Base-by-base conservation (phyloP, 2,113 vertebrate genomes). In the Erythrocebus patas region DNA sequence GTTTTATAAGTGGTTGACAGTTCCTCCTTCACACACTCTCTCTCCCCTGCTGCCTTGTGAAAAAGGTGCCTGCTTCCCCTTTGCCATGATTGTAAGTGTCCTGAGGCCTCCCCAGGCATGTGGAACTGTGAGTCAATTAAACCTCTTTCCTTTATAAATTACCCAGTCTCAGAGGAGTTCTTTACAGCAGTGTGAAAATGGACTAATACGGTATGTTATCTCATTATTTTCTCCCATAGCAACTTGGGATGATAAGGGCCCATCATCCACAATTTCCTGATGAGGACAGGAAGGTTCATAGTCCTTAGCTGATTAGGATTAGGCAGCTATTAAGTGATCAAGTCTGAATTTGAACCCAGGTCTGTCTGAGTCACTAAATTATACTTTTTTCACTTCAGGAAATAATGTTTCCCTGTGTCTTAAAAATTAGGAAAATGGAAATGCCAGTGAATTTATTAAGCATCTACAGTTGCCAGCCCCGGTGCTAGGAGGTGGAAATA, bases 381-480 rank as follows among this genome's bases (percentile, higher is more conserved):
- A n/a, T 20, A 10, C 35, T 11, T 70, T 92, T 40, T 61, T 73
- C 40, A 89, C 27, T 55, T 73, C 38, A 91, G 55, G 23, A 95
- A 89, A 82, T 40, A 35, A 27, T 38, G 8, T 61, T 96, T 76
- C 13, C n/a, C 59, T 91, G 55, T 55, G 64, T 89, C 16, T 40
- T 81, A 10, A 95, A 80, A n/a, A 52, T 76, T 91, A 93, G 72
- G 89, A 81, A 92, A 55, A 76, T 66, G 57, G 84, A 91, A 61
- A 76, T 85, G 14, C 23, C 95, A 32, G 43, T 22, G 10, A 64
- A 78, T 78, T 76, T 70, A 43, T 61, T 43, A 81, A 86, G 59
- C 27, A 45, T 11, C 48, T 91, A 45, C 4, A 73, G 20, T 80
- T 66, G 30, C 48, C 38, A 40, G 86, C 35, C 11, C 9, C 18